phyloP scores from a whole-genome alignment of 2,113 vertebrate species.

The Colaptes auratus region DNA sequence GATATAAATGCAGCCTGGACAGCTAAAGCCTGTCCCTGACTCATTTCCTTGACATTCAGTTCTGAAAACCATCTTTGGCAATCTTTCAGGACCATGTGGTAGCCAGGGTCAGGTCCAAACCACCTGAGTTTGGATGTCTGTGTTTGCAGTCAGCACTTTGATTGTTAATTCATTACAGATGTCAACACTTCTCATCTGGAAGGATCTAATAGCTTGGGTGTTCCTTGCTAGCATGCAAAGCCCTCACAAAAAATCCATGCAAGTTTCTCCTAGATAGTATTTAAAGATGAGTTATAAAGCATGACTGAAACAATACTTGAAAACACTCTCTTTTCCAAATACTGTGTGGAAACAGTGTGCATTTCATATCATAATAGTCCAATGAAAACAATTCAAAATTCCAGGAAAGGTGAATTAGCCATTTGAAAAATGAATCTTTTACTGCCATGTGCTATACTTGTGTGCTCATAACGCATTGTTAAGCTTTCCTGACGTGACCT shows the following conservation, averaged over 20 bases:
- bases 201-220: background rate
- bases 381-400: background rate
- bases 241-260: background rate
- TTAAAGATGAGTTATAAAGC: background rate
- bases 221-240: background rate
- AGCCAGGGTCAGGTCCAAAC: background rate
- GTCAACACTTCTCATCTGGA: background rate
- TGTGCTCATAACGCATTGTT: background rate
- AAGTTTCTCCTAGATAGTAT: background rate
- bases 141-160: constrained; percentile 2
- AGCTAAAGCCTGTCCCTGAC: background rate
- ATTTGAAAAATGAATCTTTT: background rate
- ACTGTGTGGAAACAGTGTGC: background rate
- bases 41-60: background rate
- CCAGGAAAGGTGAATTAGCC: background rate
- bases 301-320: background rate
- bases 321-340: background rate
- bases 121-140: constrained; percentile 34
- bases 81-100: background rate
- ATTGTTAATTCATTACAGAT: constrained; percentile 36
- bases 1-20: background rate
- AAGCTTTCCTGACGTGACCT: background rate
- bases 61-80: background rate
- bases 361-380: background rate
- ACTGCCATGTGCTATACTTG: background rate